Base-by-base conservation (phyloP, 2,797 vertebrate genomes). In the Pachyuromys duprasi region DNA sequence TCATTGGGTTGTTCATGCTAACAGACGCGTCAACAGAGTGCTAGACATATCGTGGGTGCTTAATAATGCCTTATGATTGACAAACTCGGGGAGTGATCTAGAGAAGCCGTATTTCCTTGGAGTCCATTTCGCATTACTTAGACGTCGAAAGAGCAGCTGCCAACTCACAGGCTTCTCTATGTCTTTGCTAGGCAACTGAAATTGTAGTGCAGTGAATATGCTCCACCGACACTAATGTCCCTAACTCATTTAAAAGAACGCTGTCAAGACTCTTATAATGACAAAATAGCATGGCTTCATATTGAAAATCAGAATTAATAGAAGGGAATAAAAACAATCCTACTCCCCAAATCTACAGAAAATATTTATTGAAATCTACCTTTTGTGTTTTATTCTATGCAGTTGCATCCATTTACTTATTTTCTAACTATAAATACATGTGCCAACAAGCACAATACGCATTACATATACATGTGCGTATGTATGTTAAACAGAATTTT, bases 1-100 rank as follows among this genome's bases (percentile, higher is more conserved):
- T 93, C 67, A 80, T 95, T 96, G 97, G 62, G 60, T 76, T 55
- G 92, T 90, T 96, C 28, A 75, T 92, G 74, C 75, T 94, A 95
- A 70, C 39, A 94, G 81, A 93, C 96, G 70, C 79, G 95, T 93
- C 96, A 72, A 95, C 70, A 86, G 83, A 93, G 79, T 83, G 74
- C 33, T 94, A 94, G 74, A 87, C 49, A 76, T 91, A 96, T 82
- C 86, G 7, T 90, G 93, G 69, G 78, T 89, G 60, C n/a, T 92
- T 96, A 94, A 95, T 70, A 95, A 93, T 49, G 81, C 5, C 45
- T 95, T 81, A 36, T 70, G 53, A 87, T 17, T 67, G 53, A 95
- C 49, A 80, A 63, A 94, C 60, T 39, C 33, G 8, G 90, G 72
- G 36, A 70, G 53, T 67, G 93, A 83, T 93, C 69, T 95, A 63